Conservation (phyloP, 2,797 vertebrate species). For the Scyliorhinus canicula region DNA sequence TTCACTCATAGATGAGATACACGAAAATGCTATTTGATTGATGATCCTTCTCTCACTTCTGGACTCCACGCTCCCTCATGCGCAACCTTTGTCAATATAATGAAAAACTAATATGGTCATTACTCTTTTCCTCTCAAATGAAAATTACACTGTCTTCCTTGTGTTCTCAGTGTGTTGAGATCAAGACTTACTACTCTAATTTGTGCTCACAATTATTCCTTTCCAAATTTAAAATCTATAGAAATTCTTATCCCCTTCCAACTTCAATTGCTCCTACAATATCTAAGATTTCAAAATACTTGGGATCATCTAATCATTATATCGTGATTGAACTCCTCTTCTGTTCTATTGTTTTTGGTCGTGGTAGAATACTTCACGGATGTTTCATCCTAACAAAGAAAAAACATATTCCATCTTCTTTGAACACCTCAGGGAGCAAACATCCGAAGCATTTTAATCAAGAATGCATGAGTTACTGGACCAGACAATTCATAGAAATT, state of each 20-base stretch:
- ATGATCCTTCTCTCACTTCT: not conserved
- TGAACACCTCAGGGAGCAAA: not conserved
- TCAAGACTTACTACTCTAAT: not conserved
- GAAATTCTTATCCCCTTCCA: not conserved
- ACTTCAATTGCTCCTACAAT: slow-evolving; percentile 18
- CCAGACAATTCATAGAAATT: not conserved
- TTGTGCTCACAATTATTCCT: not conserved
- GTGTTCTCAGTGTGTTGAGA: not conserved
- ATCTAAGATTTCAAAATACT: not conserved
- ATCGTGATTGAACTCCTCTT: slow-evolving; percentile 2
- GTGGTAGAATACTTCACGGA: slow-evolving; percentile 1
- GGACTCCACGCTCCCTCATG: not conserved
- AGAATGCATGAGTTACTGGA: not conserved
- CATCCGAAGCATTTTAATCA: not conserved
- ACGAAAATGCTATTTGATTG: not conserved
- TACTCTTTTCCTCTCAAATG: not conserved
- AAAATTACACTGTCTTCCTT: not conserved
- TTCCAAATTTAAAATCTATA: not conserved
- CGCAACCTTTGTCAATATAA: not conserved
- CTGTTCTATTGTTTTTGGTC: not conserved
- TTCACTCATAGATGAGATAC: not conserved
- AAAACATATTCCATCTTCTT: slow-evolving; percentile 1
- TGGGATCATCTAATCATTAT: not conserved
- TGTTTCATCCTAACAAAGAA: slow-evolving; percentile 9
- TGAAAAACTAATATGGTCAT: not conserved